Base-by-base conservation (phyloP, 2,113 vertebrate species). In the Ursus arctos region DNA sequence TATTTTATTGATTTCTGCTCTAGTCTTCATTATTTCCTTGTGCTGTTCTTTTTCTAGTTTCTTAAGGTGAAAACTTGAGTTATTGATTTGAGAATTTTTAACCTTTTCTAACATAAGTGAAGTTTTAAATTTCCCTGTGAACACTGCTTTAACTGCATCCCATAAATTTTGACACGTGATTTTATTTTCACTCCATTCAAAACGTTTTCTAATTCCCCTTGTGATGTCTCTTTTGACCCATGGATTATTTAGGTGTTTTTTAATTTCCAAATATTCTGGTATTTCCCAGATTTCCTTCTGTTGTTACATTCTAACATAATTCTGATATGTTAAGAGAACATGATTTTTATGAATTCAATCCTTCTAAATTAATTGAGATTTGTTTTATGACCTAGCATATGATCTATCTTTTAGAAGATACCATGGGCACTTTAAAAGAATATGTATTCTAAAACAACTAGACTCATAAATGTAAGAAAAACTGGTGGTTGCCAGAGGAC, bases 301-400 rank as follows among this genome's bases (percentile, higher is more conserved):
- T 55, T 63, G 33, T 63, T 90, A 88, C 22, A 81, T 95, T 90
- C 18, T 40, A 51, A 88, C 81, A 82, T 83, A 83, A 82, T 76
- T 95, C 67, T 76, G n/a, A 76, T 43, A 11, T 47, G 14, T 43
- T 63, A 40, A 51, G 15, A 84, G 19, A 55, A 83, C 7, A 83
- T n/a, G n/a, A 90, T 55, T 90, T 95, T 95, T 47, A 65, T 83
- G 18, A 90, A 89, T 80, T 59, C 1, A 63, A 74, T 40, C n/a
- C 13, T 83, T 57, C 59, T 81, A 49, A 67, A n/a, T 87, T 43
- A 67, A 69, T 36, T 36, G 22, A 71, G 31, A 71, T 67, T 80
- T 49, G 36, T 81, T 94, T 94, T 95, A 53, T 76, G 28, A 90
- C 36, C 28, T 65, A 65, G 47, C 57, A 43, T 51, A 61, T 28